Evolutionary conservation across 2,113 vertebrate genomes (phyloP).

Genomic region (Dipodomys ordii): DNA sequence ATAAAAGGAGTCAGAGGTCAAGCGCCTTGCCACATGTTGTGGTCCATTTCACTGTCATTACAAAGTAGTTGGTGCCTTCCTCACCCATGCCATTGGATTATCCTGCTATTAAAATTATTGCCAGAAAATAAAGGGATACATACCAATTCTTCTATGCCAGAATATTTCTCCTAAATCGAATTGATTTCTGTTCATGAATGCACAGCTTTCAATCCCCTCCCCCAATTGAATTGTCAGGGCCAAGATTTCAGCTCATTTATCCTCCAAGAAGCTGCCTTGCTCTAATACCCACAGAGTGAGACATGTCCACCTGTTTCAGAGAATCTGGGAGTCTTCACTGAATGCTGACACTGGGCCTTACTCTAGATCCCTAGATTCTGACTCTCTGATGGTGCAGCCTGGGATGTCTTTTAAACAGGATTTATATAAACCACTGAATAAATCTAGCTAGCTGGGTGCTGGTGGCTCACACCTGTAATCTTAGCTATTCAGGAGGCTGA

Average conservation of each 20-base stretch:
- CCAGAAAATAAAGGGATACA: slow-evolving; percentile 13
- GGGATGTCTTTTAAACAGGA: not conserved
- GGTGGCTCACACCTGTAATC: too few species aligned
- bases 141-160: not conserved
- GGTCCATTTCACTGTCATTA: not conserved
- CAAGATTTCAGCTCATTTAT: too few species aligned
- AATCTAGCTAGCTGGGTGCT: not conserved
- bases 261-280: not conserved
- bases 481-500: too few species aligned
- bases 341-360: not conserved
- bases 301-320: not conserved
- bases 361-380: not conserved
- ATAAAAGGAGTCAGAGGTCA: not conserved
- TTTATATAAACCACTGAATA: not conserved
- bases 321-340: fast-evolving
- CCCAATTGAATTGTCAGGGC: not conserved
- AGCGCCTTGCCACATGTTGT: not conserved
- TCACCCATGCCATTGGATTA: not conserved
- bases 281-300: not conserved
- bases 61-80: not conserved
- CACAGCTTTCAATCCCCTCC: not conserved
- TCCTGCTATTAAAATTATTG: not conserved
- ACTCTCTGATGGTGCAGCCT: not conserved
- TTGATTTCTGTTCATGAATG: not conserved
- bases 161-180: not conserved